Evolutionary conservation across 2,113 vertebrate genomes (phyloP), one percentile per base, ranked within the genome.

Genomic region (Amblyopsis rosae): DNA sequence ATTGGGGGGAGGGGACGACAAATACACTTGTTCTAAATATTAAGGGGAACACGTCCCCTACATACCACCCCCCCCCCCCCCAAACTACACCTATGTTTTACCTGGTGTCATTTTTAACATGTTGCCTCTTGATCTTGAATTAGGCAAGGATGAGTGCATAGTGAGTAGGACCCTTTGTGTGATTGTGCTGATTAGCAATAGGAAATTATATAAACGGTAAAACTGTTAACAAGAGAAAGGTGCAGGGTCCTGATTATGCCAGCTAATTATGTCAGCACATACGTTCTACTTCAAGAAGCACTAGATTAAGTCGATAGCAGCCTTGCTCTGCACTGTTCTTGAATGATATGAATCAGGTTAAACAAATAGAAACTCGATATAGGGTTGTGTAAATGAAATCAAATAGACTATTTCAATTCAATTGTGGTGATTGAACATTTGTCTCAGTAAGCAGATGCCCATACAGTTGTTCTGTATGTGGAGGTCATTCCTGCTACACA

Each of bases 201-300:
- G 58, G 67, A 76, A 75, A 69, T n/a, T 47, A 69, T 71, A 62
- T 56, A 50, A 60, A 76, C 64, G 58, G 66, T 70, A 69, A 51
- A 50, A 72, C 76, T 70, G 78, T 83, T 83, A 88, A 86, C 71
- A 35, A 47, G 69, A 83, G 73, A 76, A 76, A 79, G 80, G 80
- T 55, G 57, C 57, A 65, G 78, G 56, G 73, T 61, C 81, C 72
- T 83, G 82, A 90, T 87, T 86, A 84, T 73, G 78, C 71, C 72
- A 64, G 74, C 76, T 88, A 86, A 90, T 89, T 87, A 87, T 70
- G 15, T 9, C 75, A 57, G 80, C 63, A 79, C 75, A 82, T 75
- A 83, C 64, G 80, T 16, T 66, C 51, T 57, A 48, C 11, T 48
- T 72, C 71, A 84, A 69, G 74, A 80, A 70, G 79, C 67, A 76